Evolutionary conservation across 2,888 invertebrate species (phyloP).

Genomic region (Lithophane leautieri): DNA sequence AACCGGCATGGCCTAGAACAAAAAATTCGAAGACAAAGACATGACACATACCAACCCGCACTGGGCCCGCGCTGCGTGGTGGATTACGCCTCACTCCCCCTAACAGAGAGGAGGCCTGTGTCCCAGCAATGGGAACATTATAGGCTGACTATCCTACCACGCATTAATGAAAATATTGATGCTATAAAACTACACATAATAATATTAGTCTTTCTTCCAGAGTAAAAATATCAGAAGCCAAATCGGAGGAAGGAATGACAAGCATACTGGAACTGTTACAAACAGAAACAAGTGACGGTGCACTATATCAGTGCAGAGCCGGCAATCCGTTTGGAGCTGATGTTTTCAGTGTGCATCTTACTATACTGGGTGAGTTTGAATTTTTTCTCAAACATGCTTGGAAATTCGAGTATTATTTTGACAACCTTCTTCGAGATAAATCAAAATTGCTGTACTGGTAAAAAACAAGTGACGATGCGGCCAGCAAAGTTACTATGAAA

Average conservation of each 20-base stretch:
- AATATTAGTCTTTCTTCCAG: slow-evolving; percentile 65
- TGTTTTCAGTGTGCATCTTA: slow-evolving; percentile 82
- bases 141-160: not conserved
- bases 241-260: slow-evolving; percentile 85
- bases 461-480: too few species aligned
- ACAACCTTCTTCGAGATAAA: too few species aligned
- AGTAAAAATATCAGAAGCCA: slow-evolving; percentile 87
- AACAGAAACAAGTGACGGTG: slow-evolving; percentile 85
- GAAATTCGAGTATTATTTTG: too few species aligned
- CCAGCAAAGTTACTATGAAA: too few species aligned
- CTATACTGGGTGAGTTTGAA: slow-evolving; percentile 81
- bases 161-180: too few species aligned
- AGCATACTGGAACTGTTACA: slow-evolving; percentile 84
- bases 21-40: not conserved
- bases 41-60: not conserved
- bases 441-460: too few species aligned
- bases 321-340: slow-evolving; percentile 88
- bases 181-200: not conserved
- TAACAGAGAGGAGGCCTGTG: not conserved
- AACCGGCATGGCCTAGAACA: not conserved
- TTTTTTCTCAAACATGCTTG: too few species aligned
- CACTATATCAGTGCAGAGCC: slow-evolving; percentile 87
- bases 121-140: not conserved
- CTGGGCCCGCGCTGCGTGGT: not conserved
- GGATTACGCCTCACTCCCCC: not conserved